Base-by-base conservation (phyloP, 1,140 invertebrate genomes). In the Oryzaephilus surinamensis region DNA sequence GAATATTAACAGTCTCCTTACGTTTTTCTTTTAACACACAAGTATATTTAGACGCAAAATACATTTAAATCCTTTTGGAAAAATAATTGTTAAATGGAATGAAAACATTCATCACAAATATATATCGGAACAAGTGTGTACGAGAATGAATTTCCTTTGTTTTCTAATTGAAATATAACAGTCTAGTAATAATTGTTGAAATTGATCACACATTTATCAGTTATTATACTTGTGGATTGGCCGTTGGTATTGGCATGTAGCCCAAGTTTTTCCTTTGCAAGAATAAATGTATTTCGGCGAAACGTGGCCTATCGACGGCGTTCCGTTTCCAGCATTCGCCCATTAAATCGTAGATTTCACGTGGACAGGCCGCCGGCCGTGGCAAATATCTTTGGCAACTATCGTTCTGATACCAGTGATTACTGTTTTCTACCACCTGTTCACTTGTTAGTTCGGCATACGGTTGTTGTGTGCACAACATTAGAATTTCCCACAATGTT, bases 321-420 rank as follows among this genome's bases (percentile, higher is more conserved):
- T 84, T 77, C 6, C 81, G 65, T 38, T 84, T 75, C 90, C 90
- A 96, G 60, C 90, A 94, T 54, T 90, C 86, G 19, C 76, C 64
- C 85, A 94, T 92, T 24, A 93, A 64, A 54, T 91, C 86, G 65
- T 86, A 90, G 27, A 92, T 73, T 60, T 90, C 86, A 51, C 84
- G 77, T 3, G 86, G 84, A 39, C 82, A 84, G 46, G 84, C 79
- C 40, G 81, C 71, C 12, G 87, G 88, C 41, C 84, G 72, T 1
- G 83, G 77, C 2, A 88, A 71, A 36, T 74, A 52, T 46, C 77
- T 66, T 71, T 81, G 70, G 18, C 65, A 65, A 0, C 56, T 58
- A 34, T 62, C 58, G 41, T 60, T 60, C 38, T 61, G 58, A 43
- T 77, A 76, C 72, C 77, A 84, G 38, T 75, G 76, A 49, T 70